Percentiles rank a stretch among this genome's conserved stretches.
Evolutionary conservation across 2,888 invertebrate genomes (phyloP).

Genomic region (Diaperis boleti): DNA sequence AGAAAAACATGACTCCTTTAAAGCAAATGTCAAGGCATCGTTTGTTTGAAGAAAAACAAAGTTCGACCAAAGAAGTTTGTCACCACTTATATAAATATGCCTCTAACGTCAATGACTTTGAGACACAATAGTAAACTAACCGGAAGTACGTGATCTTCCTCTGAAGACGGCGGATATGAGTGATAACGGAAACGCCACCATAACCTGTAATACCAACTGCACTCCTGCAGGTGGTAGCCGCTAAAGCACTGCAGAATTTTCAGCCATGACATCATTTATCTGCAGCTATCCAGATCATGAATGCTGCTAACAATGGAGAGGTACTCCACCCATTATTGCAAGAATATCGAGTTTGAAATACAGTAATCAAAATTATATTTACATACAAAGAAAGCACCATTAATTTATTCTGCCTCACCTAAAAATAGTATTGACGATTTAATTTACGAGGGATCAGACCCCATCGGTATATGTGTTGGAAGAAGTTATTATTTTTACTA

Average conservation of each 20-base stretch:
- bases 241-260: neutral
- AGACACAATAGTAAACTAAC: slow-evolving; percentile 33
- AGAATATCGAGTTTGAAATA: neutral
- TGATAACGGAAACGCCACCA: slow-evolving; percentile 23
- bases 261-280: slow-evolving; percentile 8
- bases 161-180: slow-evolving; percentile 34
- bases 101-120: slow-evolving; percentile 35
- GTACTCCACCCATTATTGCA: slow-evolving; percentile 16
- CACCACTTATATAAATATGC: slow-evolving; percentile 13
- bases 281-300: slow-evolving; percentile 1
- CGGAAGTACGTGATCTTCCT: slow-evolving; percentile 42
- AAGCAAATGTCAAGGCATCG: neutral
- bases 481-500: neutral
- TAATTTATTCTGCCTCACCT: slow-evolving; percentile 24
- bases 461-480: neutral
- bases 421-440: no score
- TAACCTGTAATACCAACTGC: slow-evolving; percentile 2
- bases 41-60: neutral
- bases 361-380: slow-evolving; percentile 6
- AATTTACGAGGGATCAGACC: no score
- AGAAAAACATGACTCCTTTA: neutral
- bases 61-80: neutral
- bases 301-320: slow-evolving; percentile 17
- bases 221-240: slow-evolving; percentile 4
- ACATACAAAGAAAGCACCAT: slow-evolving; percentile 32